A percentile compares a stretch with the other conserved stretches of the same genome.
These are phyloP conservation scores for Parnassius glacialis DNA, from an alignment of 2,888 invertebrate genomes.

Conservation along the genomic window DNA sequence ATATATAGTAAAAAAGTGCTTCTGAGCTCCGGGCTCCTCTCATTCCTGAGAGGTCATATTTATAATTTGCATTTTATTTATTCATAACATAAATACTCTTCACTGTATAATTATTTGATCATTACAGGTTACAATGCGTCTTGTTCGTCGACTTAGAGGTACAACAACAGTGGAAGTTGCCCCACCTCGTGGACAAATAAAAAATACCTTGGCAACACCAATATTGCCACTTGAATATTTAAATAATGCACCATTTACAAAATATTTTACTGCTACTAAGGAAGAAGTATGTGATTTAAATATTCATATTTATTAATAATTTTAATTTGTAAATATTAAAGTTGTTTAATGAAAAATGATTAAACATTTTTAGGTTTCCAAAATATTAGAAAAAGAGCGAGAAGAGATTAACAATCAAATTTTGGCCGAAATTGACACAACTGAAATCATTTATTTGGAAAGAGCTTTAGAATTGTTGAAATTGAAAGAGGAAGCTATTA, in stretches of 20 bases:
- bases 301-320: background rate
- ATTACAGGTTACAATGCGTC: conserved; percentile 81
- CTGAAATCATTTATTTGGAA: conserved; percentile 92
- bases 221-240: conserved; percentile 62
- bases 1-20: too few relatives aligned
- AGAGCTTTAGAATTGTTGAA: conserved; percentile 88
- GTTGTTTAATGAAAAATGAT: background rate
- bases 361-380: conserved; percentile 73
- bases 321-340: background rate
- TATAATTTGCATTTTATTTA: too few relatives aligned
- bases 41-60: too few relatives aligned
- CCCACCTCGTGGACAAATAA: conserved; percentile 76
- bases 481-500: conserved; percentile 68
- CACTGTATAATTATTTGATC: too few relatives aligned
- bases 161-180: conserved; percentile 83
- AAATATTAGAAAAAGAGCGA: conserved; percentile 88
- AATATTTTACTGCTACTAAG: conserved; percentile 87
- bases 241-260: conserved; percentile 83
- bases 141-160: conserved; percentile 92
- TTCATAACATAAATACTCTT: too few relatives aligned
- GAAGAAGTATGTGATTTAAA: conserved; percentile 75
- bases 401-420: conserved; percentile 83
- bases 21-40: too few relatives aligned
- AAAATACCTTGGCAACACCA: conserved; percentile 55
- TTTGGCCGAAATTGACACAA: conserved; percentile 85